Conservation (phyloP, 2,888 invertebrate genomes). For the Ichneumon xanthorius region DNA sequence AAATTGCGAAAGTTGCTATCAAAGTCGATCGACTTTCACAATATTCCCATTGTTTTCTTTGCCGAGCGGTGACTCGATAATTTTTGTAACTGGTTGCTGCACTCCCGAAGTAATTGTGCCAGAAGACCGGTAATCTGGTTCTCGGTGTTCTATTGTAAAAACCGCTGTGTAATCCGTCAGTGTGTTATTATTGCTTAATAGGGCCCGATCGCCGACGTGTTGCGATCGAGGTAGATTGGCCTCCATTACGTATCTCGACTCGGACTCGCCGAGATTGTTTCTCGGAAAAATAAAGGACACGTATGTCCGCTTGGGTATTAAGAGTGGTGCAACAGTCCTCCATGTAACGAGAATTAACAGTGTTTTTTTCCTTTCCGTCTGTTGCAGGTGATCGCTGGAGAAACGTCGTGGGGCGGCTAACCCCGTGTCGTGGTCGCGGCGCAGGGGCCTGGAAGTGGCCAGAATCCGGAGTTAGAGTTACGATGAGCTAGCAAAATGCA, state of each 20-base stretch:
- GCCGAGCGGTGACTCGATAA: slow-evolving; percentile 35
- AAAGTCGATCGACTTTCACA: slow-evolving; percentile 5
- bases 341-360: not conserved
- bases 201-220: slow-evolving; percentile 1
- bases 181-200: slow-evolving; percentile 50
- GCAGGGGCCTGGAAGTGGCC: slow-evolving; percentile 30
- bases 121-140: slow-evolving; percentile 17
- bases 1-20: not conserved
- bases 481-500: slow-evolving; percentile 84
- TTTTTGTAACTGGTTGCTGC: slow-evolving; percentile 5
- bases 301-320: slow-evolving; percentile 17
- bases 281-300: slow-evolving; percentile 54
- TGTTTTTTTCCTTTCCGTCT: slow-evolving; percentile 37
- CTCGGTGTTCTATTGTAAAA: slow-evolving; percentile 30
- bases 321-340: slow-evolving; percentile 2
- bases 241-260: slow-evolving; percentile 37
- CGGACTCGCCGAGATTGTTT: slow-evolving; percentile 42
- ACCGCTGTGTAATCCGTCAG: slow-evolving; percentile 55
- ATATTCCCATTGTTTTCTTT: slow-evolving; percentile 18
- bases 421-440: slow-evolving; percentile 30
- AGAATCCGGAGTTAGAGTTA: slow-evolving; percentile 65
- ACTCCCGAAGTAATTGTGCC: slow-evolving; percentile 16
- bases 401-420: slow-evolving; percentile 40
- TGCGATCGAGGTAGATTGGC: slow-evolving; percentile 28
- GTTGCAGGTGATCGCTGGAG: slow-evolving; percentile 71